Percentiles rank a stretch among this genome's conserved stretches.
Conservation (phyloP, 1,140 invertebrate species). For the Luehdorfia chinensis region DNA sequence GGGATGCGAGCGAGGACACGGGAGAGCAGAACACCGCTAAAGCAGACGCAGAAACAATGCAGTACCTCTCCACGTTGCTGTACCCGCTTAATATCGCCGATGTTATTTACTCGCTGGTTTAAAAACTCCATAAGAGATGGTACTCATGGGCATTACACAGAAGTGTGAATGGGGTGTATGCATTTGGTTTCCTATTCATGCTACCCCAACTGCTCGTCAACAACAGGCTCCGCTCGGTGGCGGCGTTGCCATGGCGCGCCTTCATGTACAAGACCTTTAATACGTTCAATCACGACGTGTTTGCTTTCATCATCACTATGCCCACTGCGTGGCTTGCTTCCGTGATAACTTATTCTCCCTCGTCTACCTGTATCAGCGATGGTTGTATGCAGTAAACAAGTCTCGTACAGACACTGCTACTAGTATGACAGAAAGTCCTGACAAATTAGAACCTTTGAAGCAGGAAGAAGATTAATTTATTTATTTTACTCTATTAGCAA, state of each 20-base stretch:
- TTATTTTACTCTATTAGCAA: conserved; percentile 13
- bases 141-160: conserved; percentile 97
- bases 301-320: conserved; percentile 99
- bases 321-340: conserved; percentile 98
- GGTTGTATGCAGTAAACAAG: conserved; percentile 98
- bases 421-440: too few relatives aligned
- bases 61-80: conserved; percentile 93
- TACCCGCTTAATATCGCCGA: conserved; percentile 92
- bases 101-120: conserved; percentile 94
- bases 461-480: conserved; percentile 52
- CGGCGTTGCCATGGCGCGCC: conserved; percentile 97
- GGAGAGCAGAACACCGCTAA: conserved; percentile 89
- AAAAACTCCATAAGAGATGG: conserved; percentile 96
- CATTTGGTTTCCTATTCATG: conserved; percentile 99
- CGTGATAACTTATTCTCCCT: conserved; percentile 98
- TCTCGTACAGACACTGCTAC: too few relatives aligned
- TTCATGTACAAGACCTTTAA: conserved; percentile 99
- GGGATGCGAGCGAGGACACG: conserved; percentile 68
- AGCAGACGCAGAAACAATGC: conserved; percentile 94
- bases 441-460: conserved; percentile 45
- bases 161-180: conserved; percentile 97
- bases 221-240: conserved; percentile 99
- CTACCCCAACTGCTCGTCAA: conserved; percentile 98
- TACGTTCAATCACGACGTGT: conserved; percentile 99
- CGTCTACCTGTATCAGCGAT: conserved; percentile 98